phyloP scores from a whole-genome alignment of 2,888 invertebrate species.

The Aporophyla nigra region DNA sequence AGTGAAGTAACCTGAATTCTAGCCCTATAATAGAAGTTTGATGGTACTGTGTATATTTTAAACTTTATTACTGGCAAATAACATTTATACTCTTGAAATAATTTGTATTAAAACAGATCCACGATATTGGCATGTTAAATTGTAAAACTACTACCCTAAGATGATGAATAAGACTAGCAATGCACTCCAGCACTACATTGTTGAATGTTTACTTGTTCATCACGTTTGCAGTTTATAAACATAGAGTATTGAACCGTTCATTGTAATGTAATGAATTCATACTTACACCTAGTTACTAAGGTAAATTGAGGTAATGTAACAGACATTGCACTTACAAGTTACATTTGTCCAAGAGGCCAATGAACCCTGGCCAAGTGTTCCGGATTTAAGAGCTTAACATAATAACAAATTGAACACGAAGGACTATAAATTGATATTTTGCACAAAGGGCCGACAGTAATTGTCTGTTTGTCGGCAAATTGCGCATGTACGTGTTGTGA shows the following conservation, averaged over 20 bases:
- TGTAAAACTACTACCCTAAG: neutral
- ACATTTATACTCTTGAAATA: slow-evolving; percentile 17
- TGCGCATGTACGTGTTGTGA: slow-evolving; percentile 74
- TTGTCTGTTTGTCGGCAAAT: slow-evolving; percentile 78
- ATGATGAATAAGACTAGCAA: slow-evolving; percentile 12
- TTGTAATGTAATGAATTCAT: slow-evolving; percentile 39
- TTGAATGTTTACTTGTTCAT: slow-evolving; percentile 40
- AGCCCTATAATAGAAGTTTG: neutral
- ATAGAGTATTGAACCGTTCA: slow-evolving; percentile 26
- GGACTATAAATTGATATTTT: slow-evolving; percentile 79
- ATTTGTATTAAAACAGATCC: neutral
- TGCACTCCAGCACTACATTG: slow-evolving; percentile 15
- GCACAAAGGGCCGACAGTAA: slow-evolving; percentile 82
- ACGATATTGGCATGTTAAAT: neutral
- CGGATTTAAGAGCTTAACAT: slow-evolving; percentile 64
- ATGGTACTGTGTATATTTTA: slow-evolving; percentile 3
- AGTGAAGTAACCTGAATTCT: slow-evolving; percentile 10
- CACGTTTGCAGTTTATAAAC: slow-evolving; percentile 51
- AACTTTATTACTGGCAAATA: neutral
- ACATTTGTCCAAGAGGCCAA: slow-evolving; percentile 67
- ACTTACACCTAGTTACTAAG: slow-evolving; percentile 3
- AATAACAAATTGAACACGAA: slow-evolving; percentile 68
- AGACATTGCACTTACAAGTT: slow-evolving; percentile 32
- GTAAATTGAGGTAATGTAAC: slow-evolving; percentile 37
- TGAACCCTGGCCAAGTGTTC: slow-evolving; percentile 67